Evolutionary conservation across 2,797 vertebrate genomes (phyloP).

Genomic region (Peromyscus attwateri): DNA sequence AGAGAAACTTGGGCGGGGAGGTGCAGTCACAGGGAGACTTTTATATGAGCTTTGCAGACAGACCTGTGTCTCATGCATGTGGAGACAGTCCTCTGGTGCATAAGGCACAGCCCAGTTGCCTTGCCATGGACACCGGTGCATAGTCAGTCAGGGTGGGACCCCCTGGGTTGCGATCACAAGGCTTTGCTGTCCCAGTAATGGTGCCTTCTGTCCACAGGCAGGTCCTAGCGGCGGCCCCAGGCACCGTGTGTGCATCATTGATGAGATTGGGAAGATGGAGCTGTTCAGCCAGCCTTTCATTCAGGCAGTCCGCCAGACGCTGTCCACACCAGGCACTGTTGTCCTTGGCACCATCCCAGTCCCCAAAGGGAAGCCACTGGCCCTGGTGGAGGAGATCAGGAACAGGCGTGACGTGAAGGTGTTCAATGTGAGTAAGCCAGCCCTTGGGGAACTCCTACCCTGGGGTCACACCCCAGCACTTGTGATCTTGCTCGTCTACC

Average conservation of each 20-base stretch:
- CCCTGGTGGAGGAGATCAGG: constrained; percentile 96
- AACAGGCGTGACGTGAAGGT: constrained; percentile 92
- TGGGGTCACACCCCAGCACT: neutral
- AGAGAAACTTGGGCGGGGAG: neutral
- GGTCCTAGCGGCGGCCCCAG: neutral
- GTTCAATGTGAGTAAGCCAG: constrained; percentile 92
- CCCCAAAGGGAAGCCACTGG: constrained; percentile 93
- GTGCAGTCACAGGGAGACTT: neutral
- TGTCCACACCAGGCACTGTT: constrained; percentile 87
- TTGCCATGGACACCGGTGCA: too few species aligned
- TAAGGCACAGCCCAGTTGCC: neutral
- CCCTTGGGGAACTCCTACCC: neutral
- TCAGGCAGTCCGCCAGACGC: constrained; percentile 90
- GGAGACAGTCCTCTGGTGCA: neutral
- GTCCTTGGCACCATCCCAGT: constrained; percentile 96
- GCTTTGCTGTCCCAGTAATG: neutral
- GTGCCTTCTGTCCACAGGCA: neutral
- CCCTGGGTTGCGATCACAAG: neutral
- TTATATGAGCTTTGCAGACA: neutral
- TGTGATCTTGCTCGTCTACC: rapidly evolving
- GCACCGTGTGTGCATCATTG: constrained; percentile 91
- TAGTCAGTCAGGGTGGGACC: rapidly evolving
- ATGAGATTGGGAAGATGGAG: constrained; percentile 99
- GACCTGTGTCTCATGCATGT: neutral
- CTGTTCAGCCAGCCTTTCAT: constrained; percentile 96